Evolutionary conservation across 1,140 invertebrate species (phyloP), one percentile per base, ranked within the genome.

Genomic region (Delia radicum): DNA sequence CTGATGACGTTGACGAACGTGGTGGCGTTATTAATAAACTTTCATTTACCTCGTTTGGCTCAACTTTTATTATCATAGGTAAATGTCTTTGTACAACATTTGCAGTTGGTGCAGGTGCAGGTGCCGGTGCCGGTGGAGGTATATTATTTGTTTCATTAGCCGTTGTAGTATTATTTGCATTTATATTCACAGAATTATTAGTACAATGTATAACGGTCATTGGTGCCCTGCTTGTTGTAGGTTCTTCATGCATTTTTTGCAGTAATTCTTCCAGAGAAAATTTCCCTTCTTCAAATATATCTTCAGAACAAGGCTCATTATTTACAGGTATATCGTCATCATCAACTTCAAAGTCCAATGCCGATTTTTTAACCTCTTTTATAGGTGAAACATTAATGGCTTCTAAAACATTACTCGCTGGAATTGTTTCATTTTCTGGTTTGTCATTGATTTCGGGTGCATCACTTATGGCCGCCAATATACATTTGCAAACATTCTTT

Each of bases 381-480:
- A 69, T 28, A 69, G 27, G 18, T 21, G 24, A 21, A 12, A 37
- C 27, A 46, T 73, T 46, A 8, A 46, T 37, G 0, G 12, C 6
- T 28, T 21, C n/a, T 48, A 55, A 15, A 61, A 24, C 13, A 31
- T 21, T 33, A 65, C 15, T 24, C 2, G 13, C 28, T 55, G 24
- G 21, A 7, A 13, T 42, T 24, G 33, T 62, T 0, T 65, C 21
- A 21, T 63, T 74, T 24, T 28, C 46, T 15, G 21, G n/a, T n/a
- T 26, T 26, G 15, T 42, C 24, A 46, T 24, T 72, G 12, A 1
- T 29, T 15, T 73, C 71, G 5, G 71, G 37, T 3, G 8, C 74
- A 75, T 75, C 74, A 18, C 69, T 75, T 55, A 75, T 48, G n/a
- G 67, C 65, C 13, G 67, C 67, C 6, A 75, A 62, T 46, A 75